Evolutionary conservation across 2,113 vertebrate genomes (phyloP).

Genomic region (Astatotilapia flaviijosephi): DNA sequence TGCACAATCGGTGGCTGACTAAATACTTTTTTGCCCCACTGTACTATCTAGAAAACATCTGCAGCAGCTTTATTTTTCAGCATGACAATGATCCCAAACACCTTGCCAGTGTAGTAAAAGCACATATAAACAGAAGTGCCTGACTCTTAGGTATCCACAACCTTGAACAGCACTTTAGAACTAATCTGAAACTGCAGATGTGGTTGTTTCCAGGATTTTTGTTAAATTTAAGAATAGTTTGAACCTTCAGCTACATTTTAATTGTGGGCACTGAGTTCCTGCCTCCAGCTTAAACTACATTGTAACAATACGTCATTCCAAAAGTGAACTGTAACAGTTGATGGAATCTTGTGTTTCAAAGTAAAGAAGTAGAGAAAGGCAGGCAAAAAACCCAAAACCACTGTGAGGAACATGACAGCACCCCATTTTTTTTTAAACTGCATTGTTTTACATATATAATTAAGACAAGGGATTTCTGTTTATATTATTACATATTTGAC

Average conservation of each 20-base stretch:
- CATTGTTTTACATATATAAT: not conserved
- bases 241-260: not conserved
- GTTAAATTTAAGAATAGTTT: not conserved
- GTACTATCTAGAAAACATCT: not conserved
- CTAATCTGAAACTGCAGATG: not conserved
- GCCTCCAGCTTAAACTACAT: not conserved
- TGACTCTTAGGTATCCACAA: not conserved
- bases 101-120: not conserved
- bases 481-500: not conserved
- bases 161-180: not conserved
- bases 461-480: not conserved
- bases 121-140: not conserved
- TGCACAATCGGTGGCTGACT: too few relatives aligned
- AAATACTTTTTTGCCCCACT: too few relatives aligned
- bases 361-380: not conserved
- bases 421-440: accelerated
- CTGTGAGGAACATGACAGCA: not conserved
- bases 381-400: not conserved
- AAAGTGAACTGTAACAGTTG: accelerated
- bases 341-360: not conserved
- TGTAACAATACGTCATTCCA: not conserved
- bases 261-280: not conserved
- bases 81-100: not conserved
- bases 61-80: not conserved
- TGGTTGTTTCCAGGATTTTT: not conserved